Evolutionary conservation across 1,140 invertebrate genomes (phyloP).

Genomic region (Neodiprion pinetum): DNA sequence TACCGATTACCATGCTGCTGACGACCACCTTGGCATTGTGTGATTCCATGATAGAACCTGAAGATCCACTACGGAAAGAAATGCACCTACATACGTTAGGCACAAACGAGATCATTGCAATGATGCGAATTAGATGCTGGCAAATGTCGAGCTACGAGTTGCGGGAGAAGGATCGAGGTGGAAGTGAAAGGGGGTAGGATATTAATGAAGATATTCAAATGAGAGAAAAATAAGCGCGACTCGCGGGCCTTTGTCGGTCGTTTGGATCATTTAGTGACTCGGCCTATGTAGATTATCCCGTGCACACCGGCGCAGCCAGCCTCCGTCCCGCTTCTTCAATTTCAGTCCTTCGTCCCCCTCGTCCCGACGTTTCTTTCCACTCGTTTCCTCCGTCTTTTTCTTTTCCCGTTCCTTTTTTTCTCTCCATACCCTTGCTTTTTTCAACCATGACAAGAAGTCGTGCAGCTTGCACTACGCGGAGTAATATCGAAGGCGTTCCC

Average conservation of each 20-base stretch:
- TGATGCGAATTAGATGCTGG: constrained; percentile 43
- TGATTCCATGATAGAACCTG: too few species aligned
- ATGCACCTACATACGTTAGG: constrained; percentile 28
- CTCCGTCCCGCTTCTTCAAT: constrained; percentile 14
- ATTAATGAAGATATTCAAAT: constrained; percentile 59
- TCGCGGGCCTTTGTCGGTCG: constrained; percentile 43
- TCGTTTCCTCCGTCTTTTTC: too few species aligned
- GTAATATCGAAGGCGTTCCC: not conserved
- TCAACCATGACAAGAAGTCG: not conserved
- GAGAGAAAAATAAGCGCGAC: constrained; percentile 47
- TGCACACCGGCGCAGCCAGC: constrained; percentile 10
- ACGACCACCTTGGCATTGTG: too few species aligned
- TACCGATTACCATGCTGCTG: too few species aligned
- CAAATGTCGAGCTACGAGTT: constrained; percentile 39
- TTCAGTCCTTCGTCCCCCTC: constrained; percentile 13
- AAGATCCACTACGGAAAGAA: too few species aligned
- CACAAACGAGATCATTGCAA: constrained; percentile 48
- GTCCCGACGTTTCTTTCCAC: not conserved
- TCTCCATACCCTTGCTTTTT: too few species aligned
- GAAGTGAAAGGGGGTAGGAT: constrained; percentile 37
- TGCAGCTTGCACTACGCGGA: not conserved
- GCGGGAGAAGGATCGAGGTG: constrained; percentile 11
- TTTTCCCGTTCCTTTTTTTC: too few species aligned
- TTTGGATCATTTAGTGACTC: constrained; percentile 41
- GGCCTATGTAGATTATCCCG: constrained; percentile 49